Evolutionary conservation across 2,888 invertebrate species (phyloP).

Genomic region (Parapristionchus giblindavisi): DNA sequence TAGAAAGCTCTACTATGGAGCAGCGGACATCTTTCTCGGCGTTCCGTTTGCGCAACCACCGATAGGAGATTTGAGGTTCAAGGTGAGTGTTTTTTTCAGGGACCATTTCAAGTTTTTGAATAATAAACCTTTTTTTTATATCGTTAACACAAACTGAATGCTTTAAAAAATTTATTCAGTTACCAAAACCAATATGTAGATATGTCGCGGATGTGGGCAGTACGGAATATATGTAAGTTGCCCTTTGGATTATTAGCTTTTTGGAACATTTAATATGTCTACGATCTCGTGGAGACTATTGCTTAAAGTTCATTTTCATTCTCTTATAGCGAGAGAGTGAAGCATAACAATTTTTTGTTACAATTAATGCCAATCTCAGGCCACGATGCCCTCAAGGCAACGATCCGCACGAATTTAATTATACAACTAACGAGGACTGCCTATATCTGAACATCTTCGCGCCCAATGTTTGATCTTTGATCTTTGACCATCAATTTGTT

Average conservation of each 20-base stretch:
- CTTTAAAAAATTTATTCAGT: background rate
- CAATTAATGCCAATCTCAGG: too few relatives aligned
- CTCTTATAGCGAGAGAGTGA: too few relatives aligned
- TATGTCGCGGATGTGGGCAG: constrained; percentile 2
- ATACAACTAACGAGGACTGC: constrained; percentile 20
- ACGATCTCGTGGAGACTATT: too few relatives aligned
- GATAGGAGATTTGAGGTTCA: constrained; percentile 11
- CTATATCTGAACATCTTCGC: constrained; percentile 29
- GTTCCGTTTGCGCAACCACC: constrained; percentile 22
- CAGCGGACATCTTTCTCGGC: constrained; percentile 4
- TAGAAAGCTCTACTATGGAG: constrained; percentile 21
- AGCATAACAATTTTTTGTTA: too few relatives aligned
- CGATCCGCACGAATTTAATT: constrained; percentile 13
- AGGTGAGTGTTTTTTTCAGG: background rate
- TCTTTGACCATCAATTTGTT: background rate
- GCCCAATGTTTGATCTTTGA: background rate
- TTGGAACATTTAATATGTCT: background rate
- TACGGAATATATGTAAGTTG: constrained; percentile 9
- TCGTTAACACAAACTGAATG: too few relatives aligned
- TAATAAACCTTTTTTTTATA: too few relatives aligned
- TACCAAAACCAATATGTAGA: background rate
- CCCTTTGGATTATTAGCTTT: background rate
- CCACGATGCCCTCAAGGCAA: constrained; percentile 16
- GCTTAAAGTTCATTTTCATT: too few relatives aligned
- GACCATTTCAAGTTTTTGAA: too few relatives aligned